phyloP scores from a whole-genome alignment of 92 coral and sea anemone genomes.

The Actinernus sp. region DNA sequence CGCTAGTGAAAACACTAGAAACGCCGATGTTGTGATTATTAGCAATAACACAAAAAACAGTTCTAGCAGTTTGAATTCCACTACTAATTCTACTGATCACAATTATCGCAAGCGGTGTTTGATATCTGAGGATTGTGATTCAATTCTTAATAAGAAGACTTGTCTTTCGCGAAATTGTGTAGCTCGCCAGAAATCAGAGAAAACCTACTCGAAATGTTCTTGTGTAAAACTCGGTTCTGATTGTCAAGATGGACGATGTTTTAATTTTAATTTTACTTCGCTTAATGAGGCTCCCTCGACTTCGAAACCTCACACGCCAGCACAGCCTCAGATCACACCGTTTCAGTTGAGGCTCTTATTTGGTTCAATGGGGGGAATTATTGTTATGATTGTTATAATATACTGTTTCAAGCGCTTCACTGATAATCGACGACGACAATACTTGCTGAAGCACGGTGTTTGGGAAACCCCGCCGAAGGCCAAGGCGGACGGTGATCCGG shows the following conservation, averaged over 20 bases:
- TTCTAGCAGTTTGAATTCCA: neutral
- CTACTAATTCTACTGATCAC: slow-evolving; percentile 1
- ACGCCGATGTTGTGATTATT: neutral
- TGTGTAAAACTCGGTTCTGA: neutral
- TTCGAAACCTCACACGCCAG: too few species aligned
- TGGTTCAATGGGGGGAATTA: slow-evolving; percentile 54
- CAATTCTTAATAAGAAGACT: neutral
- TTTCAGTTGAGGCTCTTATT: slow-evolving; percentile 20
- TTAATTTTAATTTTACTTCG: slow-evolving; percentile 14
- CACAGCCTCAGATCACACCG: neutral
- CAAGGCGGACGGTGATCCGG: neutral
- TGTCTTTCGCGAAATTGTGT: slow-evolving; percentile 18
- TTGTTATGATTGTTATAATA: slow-evolving; percentile 23
- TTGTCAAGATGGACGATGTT: slow-evolving; percentile 29
- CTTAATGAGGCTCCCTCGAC: neutral
- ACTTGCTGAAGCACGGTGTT: slow-evolving; percentile 36
- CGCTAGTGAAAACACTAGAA: neutral
- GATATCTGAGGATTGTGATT: neutral
- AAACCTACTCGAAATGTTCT: neutral
- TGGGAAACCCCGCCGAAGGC: slow-evolving; percentile 20
- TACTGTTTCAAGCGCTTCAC: slow-evolving; percentile 32
- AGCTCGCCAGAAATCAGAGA: neutral
- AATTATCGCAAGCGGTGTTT: neutral
- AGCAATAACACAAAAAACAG: neutral
- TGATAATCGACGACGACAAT: slow-evolving; percentile 29